Conservation (phyloP, 2,888 invertebrate species). For the Drosophila pseudotalamancana region DNA sequence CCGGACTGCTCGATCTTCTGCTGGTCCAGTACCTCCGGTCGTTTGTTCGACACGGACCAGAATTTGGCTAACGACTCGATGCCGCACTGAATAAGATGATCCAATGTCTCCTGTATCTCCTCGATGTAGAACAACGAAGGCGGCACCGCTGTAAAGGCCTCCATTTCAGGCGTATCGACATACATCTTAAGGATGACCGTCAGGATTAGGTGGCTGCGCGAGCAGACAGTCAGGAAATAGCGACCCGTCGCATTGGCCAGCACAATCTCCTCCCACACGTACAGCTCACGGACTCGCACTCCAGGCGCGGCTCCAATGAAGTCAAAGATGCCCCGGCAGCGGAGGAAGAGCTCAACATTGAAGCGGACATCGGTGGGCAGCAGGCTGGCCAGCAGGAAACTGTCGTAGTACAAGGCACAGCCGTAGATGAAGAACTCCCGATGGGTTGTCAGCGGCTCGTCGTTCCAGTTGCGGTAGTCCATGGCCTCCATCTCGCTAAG, state of each 20-base stretch:
- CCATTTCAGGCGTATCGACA: constrained; percentile 70
- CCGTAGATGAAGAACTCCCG: constrained; percentile 86
- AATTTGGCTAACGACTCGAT: constrained; percentile 88
- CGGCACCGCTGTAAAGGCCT: constrained; percentile 60
- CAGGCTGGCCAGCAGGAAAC: constrained; percentile 89
- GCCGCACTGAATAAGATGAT: constrained; percentile 90
- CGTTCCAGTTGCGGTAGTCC: constrained; percentile 95
- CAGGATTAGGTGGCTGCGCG: constrained; percentile 89
- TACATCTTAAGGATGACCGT: constrained; percentile 87
- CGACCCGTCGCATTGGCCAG: constrained; percentile 82
- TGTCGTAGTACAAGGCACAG: constrained; percentile 85
- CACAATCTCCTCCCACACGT: constrained; percentile 90
- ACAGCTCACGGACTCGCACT: constrained; percentile 89
- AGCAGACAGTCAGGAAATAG: constrained; percentile 90
- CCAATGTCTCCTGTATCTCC: constrained; percentile 94
- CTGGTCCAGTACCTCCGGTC: constrained; percentile 84
- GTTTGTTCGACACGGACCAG: constrained; percentile 88
- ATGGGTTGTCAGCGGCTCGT: constrained; percentile 85
- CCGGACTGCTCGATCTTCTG: constrained; percentile 47
- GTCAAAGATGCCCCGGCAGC: constrained; percentile 90
- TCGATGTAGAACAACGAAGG: constrained; percentile 90
- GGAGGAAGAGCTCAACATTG: constrained; percentile 90
- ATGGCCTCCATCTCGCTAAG: constrained; percentile 95
- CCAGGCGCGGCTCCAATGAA: constrained; percentile 88
- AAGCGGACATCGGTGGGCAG: constrained; percentile 89